These are phyloP conservation scores for Chalcis sispes DNA, from an alignment of 2,888 invertebrate genomes.

Conservation along the genomic window DNA sequence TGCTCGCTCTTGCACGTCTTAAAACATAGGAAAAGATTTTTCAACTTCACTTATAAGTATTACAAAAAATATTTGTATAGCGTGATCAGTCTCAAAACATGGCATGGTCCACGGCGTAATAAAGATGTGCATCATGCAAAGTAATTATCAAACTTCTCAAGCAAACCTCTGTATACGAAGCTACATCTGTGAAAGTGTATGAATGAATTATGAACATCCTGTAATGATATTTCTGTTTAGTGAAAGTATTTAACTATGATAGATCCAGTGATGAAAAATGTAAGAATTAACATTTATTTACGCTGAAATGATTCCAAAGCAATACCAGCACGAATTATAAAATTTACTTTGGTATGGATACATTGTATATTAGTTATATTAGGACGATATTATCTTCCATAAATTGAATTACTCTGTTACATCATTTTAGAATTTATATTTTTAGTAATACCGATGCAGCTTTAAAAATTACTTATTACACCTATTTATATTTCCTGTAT, in stretches of 20 bases:
- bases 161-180: constrained; percentile 54
- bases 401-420: constrained; percentile 15
- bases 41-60: constrained; percentile 48
- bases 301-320: constrained; percentile 37
- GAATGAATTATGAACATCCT: constrained; percentile 42
- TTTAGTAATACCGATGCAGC: background rate
- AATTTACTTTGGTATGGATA: constrained; percentile 50
- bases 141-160: constrained; percentile 52
- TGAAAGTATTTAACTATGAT: constrained; percentile 20
- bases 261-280: constrained; percentile 40
- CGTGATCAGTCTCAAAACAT: constrained; percentile 57
- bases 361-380: constrained; percentile 30
- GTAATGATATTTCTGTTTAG: constrained; percentile 28
- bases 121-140: constrained; percentile 51
- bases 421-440: background rate
- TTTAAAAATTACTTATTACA: background rate
- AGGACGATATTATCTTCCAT: constrained; percentile 22
- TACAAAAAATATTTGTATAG: constrained; percentile 55
- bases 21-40: constrained; percentile 43
- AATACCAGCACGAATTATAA: constrained; percentile 29
- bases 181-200: constrained; percentile 33
- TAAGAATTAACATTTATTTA: constrained; percentile 27
- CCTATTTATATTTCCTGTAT: too few species aligned
- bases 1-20: constrained; percentile 31
- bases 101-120: constrained; percentile 56